Base-by-base conservation (phyloP, 2,797 vertebrate species). In the Aphelocoma californica region DNA sequence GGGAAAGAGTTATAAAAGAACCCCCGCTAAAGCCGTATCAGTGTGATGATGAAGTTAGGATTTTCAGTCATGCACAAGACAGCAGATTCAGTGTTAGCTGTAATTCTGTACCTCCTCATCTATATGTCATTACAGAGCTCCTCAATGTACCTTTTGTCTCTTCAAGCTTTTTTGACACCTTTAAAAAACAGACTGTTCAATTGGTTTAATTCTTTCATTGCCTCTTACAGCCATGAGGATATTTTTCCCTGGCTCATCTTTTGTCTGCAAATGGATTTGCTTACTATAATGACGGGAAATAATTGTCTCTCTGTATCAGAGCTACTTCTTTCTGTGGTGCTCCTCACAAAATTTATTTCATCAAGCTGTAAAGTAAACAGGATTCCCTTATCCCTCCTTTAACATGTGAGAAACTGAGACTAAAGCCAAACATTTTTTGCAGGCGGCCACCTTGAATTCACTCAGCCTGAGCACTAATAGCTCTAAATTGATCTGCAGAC, bases 351-450 rank as follows among this genome's bases (percentile, higher is more conserved):
- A 81, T 81, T 70, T 86, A 34, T 74, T 88, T 31, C 21, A 34
- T 75, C 16, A 38, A 32, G 14, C 77, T 61, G 34, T 65, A 67
- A 67, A 81, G 24, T 88, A 87, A 89, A 71, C 54, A 66, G 42
- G n/a, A 88, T 92, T 94, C 89, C 86, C 71, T 96, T 92, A 88
- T 61, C 71, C 72, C 9, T 65, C 21, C 65, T 91, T 92, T 89
- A 58, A 57, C 31, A 23, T 81, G 34, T 28, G 66, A 75, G 64
- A 78, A 86, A 58, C 58, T 38, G 58, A 70, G 67, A 60, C 70
- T 79, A 78, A 86, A 81, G n/a, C 38, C 40, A 91, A 69, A 84
- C 5, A 20, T 50, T 65, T 83, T 73, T 70, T 73, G 56, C 34
- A 51, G 23, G 45, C 2, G 6, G 73, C 75, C n/a, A 40, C 62